phyloP scores from a whole-genome alignment of 2,888 invertebrate species.

The Tipula helvola region DNA sequence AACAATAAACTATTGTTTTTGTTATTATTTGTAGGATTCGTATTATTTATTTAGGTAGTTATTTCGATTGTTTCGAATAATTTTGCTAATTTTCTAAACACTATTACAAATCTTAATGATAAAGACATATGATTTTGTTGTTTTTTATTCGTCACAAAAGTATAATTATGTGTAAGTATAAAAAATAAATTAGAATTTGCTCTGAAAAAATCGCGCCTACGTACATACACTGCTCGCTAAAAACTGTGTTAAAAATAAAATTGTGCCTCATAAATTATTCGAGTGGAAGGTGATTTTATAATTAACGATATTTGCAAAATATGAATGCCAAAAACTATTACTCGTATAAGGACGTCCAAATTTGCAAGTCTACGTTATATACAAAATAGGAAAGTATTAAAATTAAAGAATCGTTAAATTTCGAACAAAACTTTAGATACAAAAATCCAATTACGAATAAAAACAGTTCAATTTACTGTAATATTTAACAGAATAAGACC shows the following conservation, averaged over 20 bases:
- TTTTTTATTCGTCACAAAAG: not conserved
- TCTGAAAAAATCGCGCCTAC: not conserved
- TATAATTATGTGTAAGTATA: not conserved
- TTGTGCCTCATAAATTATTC: not conserved
- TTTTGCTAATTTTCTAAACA: not conserved
- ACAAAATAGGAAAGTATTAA: no score
- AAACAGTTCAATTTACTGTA: no score
- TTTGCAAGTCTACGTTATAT: no score
- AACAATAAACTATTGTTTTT: not conserved
- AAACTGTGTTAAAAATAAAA: not conserved
- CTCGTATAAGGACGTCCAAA: not conserved
- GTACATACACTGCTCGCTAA: not conserved
- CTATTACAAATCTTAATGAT: not conserved
- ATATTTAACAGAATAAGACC: no score
- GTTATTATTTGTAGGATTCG: not conserved
- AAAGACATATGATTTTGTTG: not conserved
- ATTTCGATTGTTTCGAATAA: not conserved
- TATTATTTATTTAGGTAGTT: not conserved
- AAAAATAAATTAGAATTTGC: not conserved
- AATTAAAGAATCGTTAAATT: no score
- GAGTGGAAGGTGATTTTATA: not conserved
- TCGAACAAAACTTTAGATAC: no score
- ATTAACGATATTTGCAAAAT: not conserved
- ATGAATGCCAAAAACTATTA: not conserved
- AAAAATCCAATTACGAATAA: no score